A percentile compares a stretch with the other conserved stretches of the same genome.
Evolutionary conservation across 1,140 invertebrate genomes (phyloP).

Genomic region (Sinonovacula constricta): DNA sequence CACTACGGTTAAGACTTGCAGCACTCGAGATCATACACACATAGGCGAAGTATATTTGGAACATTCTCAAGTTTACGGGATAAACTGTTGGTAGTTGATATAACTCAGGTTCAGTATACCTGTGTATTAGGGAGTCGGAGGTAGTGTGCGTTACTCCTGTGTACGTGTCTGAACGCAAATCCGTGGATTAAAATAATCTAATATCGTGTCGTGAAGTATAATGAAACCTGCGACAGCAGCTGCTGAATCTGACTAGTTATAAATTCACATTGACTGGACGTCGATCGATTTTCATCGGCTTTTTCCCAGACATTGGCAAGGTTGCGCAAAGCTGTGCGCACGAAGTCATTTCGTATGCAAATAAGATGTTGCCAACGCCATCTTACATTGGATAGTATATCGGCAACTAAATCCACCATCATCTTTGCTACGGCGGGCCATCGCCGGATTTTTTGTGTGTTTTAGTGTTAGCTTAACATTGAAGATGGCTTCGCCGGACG

Average conservation of each 20-base stretch:
- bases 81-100: background rate
- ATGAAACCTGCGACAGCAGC: background rate
- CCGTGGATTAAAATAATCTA: background rate
- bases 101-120: background rate
- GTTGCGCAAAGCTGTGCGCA: conserved; percentile 77
- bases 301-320: conserved; percentile 72
- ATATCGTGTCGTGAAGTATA: background rate
- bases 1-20: background rate
- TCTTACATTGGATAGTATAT: conserved; percentile 72
- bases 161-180: too few relatives aligned
- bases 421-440: conserved; percentile 71
- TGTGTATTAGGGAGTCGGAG: background rate
- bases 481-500: conserved; percentile 76
- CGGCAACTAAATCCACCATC: conserved; percentile 65
- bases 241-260: background rate
- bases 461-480: conserved; percentile 63
- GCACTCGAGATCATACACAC: background rate
- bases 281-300: conserved; percentile 38
- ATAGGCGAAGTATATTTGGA: background rate
- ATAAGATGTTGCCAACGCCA: conserved; percentile 79
- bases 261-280: background rate
- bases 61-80: background rate
- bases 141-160: too few relatives aligned
- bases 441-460: conserved; percentile 64
- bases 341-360: conserved; percentile 74